These are phyloP conservation scores for Hydropsyche tenuis DNA, from an alignment of 1,140 invertebrate genomes.

Conservation along the genomic window DNA sequence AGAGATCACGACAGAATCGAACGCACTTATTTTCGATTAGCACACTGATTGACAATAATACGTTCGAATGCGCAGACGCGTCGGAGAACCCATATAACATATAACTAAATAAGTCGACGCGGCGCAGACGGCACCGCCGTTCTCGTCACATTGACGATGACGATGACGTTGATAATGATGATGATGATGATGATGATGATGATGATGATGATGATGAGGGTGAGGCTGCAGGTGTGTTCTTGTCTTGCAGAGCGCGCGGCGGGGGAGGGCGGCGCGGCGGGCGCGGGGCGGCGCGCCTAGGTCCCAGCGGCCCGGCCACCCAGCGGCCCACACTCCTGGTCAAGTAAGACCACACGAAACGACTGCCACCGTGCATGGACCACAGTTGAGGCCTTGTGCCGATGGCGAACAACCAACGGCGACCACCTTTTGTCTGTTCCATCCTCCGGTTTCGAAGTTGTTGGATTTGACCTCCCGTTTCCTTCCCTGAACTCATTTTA, in stretches of 20 bases:
- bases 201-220: conserved; percentile 30
- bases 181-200: neutral
- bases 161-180: neutral
- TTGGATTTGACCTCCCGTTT: no score
- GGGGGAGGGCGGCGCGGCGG: conserved; percentile 59
- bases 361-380: conserved; percentile 44
- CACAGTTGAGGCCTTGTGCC: conserved; percentile 40
- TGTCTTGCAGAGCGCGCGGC: conserved; percentile 62
- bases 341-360: conserved; percentile 50
- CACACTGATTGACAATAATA: neutral
- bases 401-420: neutral
- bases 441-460: no score
- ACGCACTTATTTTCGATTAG: neutral
- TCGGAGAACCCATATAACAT: no score
- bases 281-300: conserved; percentile 56
- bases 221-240: conserved; percentile 57
- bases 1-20: neutral
- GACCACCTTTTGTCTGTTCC: no score
- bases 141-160: neutral
- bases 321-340: conserved; percentile 43
- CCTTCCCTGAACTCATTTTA: no score
- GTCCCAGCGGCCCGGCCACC: conserved; percentile 34
- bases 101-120: no score
- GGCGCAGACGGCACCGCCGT: neutral
- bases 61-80: no score